Evolutionary conservation across 2,797 vertebrate species (phyloP).

Genomic region (Monodelphis domestica): DNA sequence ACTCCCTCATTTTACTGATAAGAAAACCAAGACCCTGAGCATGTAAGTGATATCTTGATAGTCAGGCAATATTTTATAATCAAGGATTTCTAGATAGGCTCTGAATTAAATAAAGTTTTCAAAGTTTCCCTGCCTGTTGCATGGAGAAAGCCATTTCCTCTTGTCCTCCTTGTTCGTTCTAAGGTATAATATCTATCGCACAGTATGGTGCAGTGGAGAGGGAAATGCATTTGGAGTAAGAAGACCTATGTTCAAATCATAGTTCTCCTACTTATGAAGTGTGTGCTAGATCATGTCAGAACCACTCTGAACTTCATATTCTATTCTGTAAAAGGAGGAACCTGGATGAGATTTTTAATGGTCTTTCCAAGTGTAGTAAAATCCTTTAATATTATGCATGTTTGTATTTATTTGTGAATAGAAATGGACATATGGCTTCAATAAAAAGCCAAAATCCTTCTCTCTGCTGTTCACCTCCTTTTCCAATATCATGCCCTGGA

Average conservation of each 20-base stretch:
- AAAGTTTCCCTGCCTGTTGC: background rate
- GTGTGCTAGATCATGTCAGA: background rate
- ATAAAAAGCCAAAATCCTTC: background rate
- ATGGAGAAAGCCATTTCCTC: background rate
- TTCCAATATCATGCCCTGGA: background rate
- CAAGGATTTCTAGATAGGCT: background rate
- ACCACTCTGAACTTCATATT: background rate
- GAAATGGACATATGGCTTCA: background rate
- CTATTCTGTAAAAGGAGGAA: background rate
- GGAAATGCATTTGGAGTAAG: background rate
- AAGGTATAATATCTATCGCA: no score
- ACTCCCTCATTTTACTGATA: no score
- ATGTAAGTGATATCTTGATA: background rate
- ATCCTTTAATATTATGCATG: background rate
- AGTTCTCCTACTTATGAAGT: background rate
- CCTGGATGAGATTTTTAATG: background rate
- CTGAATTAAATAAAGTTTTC: background rate
- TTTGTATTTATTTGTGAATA: background rate
- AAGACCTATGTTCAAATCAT: background rate
- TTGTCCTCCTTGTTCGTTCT: background rate
- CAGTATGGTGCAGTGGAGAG: background rate
- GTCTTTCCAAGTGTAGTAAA: slow-evolving; percentile 21
- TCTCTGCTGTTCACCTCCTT: background rate
- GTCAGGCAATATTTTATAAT: background rate
- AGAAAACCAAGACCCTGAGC: no score